phyloP scores from a whole-genome alignment of 2,797 vertebrate genomes.

The Ctenopoma kingsleyae region DNA sequence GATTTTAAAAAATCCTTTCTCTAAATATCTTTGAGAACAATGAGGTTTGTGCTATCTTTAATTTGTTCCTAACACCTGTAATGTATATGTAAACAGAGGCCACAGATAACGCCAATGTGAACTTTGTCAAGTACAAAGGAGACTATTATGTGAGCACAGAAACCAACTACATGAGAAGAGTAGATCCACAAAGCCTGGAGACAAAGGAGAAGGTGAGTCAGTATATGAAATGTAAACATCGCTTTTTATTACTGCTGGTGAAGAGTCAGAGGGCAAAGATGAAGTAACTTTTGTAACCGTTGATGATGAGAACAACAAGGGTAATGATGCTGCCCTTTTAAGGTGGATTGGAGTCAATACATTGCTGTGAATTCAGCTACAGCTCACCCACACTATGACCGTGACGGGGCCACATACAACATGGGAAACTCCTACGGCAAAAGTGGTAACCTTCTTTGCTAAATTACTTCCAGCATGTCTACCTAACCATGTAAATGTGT shows the following conservation, averaged over 20 bases:
- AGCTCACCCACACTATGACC: constrained; percentile 93
- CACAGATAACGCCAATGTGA: constrained; percentile 92
- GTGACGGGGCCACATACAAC: constrained; percentile 91
- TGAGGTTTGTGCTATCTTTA: constrained; percentile 6
- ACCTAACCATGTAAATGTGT: not conserved
- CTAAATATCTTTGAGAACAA: not conserved
- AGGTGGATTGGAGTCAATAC: constrained; percentile 94
- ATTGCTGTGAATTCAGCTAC: constrained; percentile 93
- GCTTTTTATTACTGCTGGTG: constrained; percentile 5
- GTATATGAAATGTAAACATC: not conserved
- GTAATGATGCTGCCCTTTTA: constrained; percentile 43
- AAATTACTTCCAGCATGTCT: not conserved
- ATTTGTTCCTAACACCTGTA: constrained; percentile 23
- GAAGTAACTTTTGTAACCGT: not conserved
- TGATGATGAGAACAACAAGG: not conserved
- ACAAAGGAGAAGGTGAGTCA: constrained; percentile 90
- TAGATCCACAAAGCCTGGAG: constrained; percentile 90
- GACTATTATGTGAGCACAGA: constrained; percentile 94
- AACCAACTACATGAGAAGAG: constrained; percentile 89
- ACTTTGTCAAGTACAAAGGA: constrained; percentile 91
- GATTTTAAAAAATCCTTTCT: too few relatives aligned
- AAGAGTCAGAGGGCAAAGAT: not conserved
- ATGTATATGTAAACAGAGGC: constrained; percentile 80
- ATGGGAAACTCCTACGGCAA: constrained; percentile 93
- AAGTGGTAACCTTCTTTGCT: constrained; percentile 74